A percentile compares a stretch with the other conserved stretches of the same genome.
phyloP scores from a whole-genome alignment of 2,797 vertebrate species.

The Gila robusta region DNA sequence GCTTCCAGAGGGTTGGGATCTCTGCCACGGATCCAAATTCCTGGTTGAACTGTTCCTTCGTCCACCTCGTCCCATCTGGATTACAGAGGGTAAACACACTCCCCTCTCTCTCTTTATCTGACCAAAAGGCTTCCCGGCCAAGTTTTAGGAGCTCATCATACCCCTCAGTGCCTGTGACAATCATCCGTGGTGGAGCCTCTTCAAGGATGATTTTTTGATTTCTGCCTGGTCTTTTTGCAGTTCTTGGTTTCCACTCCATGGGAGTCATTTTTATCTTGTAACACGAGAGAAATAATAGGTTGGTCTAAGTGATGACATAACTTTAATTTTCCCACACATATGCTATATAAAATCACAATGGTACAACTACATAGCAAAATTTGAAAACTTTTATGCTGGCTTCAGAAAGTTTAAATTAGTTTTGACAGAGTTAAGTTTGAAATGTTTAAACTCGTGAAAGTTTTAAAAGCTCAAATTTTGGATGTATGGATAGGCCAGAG shows the following conservation, averaged over 20 bases:
- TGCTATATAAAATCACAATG: background rate
- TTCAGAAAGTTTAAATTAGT: too few species aligned
- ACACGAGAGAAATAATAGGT: background rate
- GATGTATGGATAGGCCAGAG: too few species aligned
- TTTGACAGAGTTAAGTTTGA: too few species aligned
- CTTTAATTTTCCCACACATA: background rate
- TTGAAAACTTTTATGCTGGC: background rate
- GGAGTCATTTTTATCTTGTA: background rate
- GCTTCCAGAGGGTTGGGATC: background rate
- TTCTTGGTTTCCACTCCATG: background rate
- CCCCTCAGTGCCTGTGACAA: background rate
- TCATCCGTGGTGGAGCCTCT: background rate
- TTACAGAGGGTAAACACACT: conserved; percentile 1
- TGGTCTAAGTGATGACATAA: too few species aligned
- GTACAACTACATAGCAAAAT: background rate
- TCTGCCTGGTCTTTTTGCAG: background rate
- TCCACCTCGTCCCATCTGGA: conserved; percentile 5
- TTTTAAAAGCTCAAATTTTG: too few species aligned
- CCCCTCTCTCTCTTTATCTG: background rate
- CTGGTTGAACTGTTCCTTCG: background rate
- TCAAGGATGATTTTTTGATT: background rate
- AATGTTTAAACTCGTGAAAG: too few species aligned
- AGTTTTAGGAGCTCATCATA: conserved; percentile 3
- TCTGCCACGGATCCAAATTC: conserved; percentile 4
- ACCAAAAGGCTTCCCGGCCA: background rate